Base-by-base conservation (phyloP, 2,888 invertebrate genomes). In the Hoplodrina ambigua region DNA sequence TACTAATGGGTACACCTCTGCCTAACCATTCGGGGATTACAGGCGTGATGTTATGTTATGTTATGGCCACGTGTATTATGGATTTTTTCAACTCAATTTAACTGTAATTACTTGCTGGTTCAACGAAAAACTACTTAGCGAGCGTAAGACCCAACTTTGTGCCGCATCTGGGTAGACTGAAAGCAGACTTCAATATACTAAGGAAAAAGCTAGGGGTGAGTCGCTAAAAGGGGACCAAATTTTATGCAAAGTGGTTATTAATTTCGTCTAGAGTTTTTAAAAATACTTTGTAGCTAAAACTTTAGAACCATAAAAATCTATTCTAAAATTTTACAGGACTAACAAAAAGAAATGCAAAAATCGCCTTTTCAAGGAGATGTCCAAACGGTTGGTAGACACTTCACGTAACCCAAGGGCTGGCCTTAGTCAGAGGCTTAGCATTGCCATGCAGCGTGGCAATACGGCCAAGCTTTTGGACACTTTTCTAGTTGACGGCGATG, bases 91-190 rank as follows among this genome's bases (percentile, higher is more conserved):
- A 25, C 1, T 25, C 25, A 25, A 25, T 25, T 25, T 2, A 25
- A 25, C 25, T 25, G 25, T 25, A 25, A 25, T 25, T 25, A 25
- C 25, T 25, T 25, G 25, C 25, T 25, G 67, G 75, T 67, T 74
- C 54, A 46, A 44, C 58, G 75, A 67, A 54, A 67, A 75, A 75
- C 75, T 79, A 79, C 57, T 79, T 61, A 54, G 59, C 20, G 64
- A 30, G 20, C 50, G 46, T 17, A 41, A 58, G 61, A 30, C 30
- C 58, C 25, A 80, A 76, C 52, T 76, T 76, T 75, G 75, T 20
- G 33, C 44, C 69, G 75, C 76, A 76, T 75, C 75, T 79, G 75
- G 75, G 44, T 25, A 55, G 61, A 58, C 61, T 46, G 49, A 79
- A 74, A 74, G 19, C 41, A 52, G 69, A 75, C 69, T 75, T 54